phyloP scores from a whole-genome alignment of 1,140 invertebrate genomes.

The Daktulosphaira vitifoliae region DNA sequence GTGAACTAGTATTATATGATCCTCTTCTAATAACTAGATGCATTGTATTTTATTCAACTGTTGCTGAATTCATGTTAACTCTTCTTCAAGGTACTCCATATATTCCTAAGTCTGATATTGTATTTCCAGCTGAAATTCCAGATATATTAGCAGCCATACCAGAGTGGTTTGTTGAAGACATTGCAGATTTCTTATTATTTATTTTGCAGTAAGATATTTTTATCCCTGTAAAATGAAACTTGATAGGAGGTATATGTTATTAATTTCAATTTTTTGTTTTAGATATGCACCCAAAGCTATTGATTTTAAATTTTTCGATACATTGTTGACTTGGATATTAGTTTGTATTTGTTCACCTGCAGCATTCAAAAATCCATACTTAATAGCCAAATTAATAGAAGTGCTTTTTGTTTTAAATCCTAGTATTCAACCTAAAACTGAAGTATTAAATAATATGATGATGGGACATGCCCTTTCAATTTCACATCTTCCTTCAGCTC shows the following conservation, averaged over 20 bases:
- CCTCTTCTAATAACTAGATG: constrained; percentile 66
- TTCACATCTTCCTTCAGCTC: constrained; percentile 67
- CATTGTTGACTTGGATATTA: constrained; percentile 78
- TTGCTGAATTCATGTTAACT: constrained; percentile 66
- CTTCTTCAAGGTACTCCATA: constrained; percentile 47
- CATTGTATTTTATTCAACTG: constrained; percentile 76
- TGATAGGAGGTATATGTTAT: background rate
- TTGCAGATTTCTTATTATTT: constrained; percentile 89
- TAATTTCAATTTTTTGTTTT: constrained; percentile 40
- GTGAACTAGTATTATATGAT: constrained; percentile 76
- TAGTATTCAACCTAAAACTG: constrained; percentile 60
- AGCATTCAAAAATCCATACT: constrained; percentile 89
- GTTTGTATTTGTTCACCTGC: constrained; percentile 81
- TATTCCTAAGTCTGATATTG: constrained; percentile 39
- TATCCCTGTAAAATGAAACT: background rate
- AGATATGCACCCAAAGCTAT: constrained; percentile 71
- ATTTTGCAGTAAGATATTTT: constrained; percentile 74
- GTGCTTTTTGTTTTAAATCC: constrained; percentile 89
- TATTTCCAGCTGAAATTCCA: constrained; percentile 53
- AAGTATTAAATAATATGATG: constrained; percentile 54
- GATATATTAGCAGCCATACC: constrained; percentile 78
- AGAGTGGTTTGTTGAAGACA: constrained; percentile 94
- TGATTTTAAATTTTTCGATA: constrained; percentile 51
- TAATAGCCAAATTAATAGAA: constrained; percentile 90
- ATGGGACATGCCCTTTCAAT: constrained; percentile 81